phyloP scores from a whole-genome alignment of 1,140 invertebrate genomes.

The Steinernema feltiae region DNA sequence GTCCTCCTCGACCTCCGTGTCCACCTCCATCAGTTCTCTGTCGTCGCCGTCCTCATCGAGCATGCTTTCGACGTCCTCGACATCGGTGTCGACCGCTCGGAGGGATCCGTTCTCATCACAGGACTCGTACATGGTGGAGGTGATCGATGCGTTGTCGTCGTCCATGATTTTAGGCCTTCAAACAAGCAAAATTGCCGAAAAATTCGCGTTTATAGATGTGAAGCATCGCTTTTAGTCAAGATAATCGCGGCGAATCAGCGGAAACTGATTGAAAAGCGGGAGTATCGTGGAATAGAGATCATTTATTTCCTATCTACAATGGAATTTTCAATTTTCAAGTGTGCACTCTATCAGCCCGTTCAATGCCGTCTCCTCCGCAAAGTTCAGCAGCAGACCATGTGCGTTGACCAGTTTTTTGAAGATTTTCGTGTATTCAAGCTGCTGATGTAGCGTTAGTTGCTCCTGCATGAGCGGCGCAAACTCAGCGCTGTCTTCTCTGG shows the following conservation, averaged over 20 bases:
- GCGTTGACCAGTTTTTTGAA: neutral
- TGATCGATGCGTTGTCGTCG: too few relatives aligned
- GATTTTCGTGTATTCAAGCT: neutral
- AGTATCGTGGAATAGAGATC: too few relatives aligned
- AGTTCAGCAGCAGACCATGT: neutral
- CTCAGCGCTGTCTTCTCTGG: neutral
- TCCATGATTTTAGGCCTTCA: too few relatives aligned
- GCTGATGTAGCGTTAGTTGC: neutral
- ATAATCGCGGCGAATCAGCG: neutral
- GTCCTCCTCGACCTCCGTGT: neutral
- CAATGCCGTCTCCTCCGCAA: neutral
- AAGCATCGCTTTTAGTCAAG: neutral
- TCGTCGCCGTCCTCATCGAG: neutral
- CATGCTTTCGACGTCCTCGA: neutral
- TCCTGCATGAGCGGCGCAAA: neutral
- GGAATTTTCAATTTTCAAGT: neutral
- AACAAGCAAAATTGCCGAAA: neutral
- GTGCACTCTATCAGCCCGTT: neutral
- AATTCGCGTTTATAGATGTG: neutral
- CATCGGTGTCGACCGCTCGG: neutral
- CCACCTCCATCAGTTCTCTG: neutral
- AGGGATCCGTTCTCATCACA: too few relatives aligned
- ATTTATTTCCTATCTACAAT: too few relatives aligned
- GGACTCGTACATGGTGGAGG: too few relatives aligned
- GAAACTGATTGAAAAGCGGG: neutral